Evolutionary conservation across 2,888 invertebrate genomes (phyloP).

Genomic region (Phaonia tiefii): DNA sequence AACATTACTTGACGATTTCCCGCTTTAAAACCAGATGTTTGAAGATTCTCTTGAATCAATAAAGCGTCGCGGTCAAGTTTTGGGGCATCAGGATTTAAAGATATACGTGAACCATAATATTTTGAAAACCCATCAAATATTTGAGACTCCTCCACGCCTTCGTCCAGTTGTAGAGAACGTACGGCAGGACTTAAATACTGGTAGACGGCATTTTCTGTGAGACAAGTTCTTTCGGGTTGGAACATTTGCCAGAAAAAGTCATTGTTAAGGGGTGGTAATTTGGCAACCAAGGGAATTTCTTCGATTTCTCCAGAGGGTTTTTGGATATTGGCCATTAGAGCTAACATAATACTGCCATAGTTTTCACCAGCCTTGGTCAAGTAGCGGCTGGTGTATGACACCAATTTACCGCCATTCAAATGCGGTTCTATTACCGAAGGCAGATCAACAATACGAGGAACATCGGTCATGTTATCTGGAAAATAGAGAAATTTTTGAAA

Average conservation of each 20-base stretch:
- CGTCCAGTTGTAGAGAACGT: conserved; percentile 81
- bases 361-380: conserved; percentile 84
- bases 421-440: conserved; percentile 73
- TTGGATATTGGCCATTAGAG: conserved; percentile 77
- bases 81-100: conserved; percentile 73
- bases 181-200: conserved; percentile 81
- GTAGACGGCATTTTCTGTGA: conserved; percentile 83
- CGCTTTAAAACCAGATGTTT: conserved; percentile 81
- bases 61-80: conserved; percentile 83
- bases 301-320: conserved; percentile 72
- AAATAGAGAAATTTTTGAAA: not conserved
- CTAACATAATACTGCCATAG: conserved; percentile 84
- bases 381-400: conserved; percentile 78
- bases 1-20: conserved; percentile 82
- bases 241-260: conserved; percentile 82
- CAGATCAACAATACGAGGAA: conserved; percentile 75
- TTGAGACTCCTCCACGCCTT: conserved; percentile 79
- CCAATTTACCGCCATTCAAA: conserved; percentile 74
- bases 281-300: conserved; percentile 82
- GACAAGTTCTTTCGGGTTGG: conserved; percentile 82
- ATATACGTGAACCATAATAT: conserved; percentile 82
- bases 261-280: conserved; percentile 82
- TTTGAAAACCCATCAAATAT: conserved; percentile 81
- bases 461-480: conserved; percentile 70
- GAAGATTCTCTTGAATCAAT: conserved; percentile 83